A percentile compares a stretch with the other conserved stretches of the same genome.
Evolutionary conservation across 2,113 vertebrate genomes (phyloP).

Genomic region (Lontra canadensis): DNA sequence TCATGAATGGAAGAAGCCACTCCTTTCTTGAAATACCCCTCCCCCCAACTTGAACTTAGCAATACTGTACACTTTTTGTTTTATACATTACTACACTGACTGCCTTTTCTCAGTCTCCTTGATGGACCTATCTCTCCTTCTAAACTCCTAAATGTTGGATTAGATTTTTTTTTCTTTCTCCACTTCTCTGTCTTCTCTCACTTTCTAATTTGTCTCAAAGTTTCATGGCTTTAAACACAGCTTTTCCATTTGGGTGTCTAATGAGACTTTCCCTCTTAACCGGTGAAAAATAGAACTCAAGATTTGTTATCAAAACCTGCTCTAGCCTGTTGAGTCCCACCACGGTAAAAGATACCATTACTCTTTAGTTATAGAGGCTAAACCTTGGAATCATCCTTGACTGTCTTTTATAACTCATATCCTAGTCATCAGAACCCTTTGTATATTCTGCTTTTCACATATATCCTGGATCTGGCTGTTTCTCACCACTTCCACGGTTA

Average conservation of each 20-base stretch:
- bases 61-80: background rate
- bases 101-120: background rate
- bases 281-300: background rate
- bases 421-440: background rate
- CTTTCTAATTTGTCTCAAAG: background rate
- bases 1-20: background rate
- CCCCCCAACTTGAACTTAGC: background rate
- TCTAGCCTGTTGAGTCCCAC: background rate
- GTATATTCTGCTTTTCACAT: background rate
- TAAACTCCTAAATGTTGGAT: background rate
- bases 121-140: background rate
- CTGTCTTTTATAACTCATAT: too few relatives aligned
- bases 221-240: background rate
- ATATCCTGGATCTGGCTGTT: background rate
- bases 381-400: background rate
- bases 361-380: background rate
- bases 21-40: background rate
- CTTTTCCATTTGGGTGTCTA: background rate
- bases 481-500: background rate
- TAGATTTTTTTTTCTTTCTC: background rate
- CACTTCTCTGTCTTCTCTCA: background rate
- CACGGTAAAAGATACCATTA: fast-evolving
- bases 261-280: background rate
- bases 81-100: background rate
- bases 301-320: background rate